These are phyloP conservation scores for Dermolepida albohirtum DNA, from an alignment of 2,888 invertebrate genomes.

Conservation along the genomic window DNA sequence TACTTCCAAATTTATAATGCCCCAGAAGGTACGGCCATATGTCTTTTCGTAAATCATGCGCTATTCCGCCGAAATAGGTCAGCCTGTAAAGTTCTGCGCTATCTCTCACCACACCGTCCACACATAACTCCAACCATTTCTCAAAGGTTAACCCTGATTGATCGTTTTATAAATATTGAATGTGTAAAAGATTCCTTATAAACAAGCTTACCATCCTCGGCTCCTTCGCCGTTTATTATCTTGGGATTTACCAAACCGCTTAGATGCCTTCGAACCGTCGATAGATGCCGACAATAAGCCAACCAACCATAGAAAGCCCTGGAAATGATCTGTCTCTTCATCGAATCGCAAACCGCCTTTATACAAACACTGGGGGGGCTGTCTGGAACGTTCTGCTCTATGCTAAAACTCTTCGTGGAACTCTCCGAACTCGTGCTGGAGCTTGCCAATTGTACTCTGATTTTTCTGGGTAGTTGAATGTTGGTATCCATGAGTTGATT, in stretches of 20 bases:
- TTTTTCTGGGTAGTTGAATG: constrained; percentile 60
- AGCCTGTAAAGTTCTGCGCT: constrained; percentile 82
- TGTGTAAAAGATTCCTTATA: background rate
- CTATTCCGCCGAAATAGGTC: constrained; percentile 90
- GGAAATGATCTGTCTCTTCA: constrained; percentile 94
- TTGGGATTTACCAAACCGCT: constrained; percentile 86
- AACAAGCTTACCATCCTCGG: constrained; percentile 67
- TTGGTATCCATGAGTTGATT: constrained; percentile 75
- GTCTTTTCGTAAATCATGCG: constrained; percentile 79
- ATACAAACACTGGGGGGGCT: constrained; percentile 63
- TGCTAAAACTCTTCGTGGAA: constrained; percentile 67
- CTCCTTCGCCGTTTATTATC: constrained; percentile 75
- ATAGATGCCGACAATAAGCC: constrained; percentile 92
- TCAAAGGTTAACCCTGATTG: constrained; percentile 76
- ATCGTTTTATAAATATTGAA: background rate
- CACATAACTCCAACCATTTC: constrained; percentile 77
- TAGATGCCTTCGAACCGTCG: constrained; percentile 92
- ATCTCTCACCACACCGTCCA: constrained; percentile 73
- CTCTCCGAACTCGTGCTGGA: constrained; percentile 79
- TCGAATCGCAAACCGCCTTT: constrained; percentile 87
- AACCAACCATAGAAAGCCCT: constrained; percentile 97
- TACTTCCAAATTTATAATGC: constrained; percentile 85
- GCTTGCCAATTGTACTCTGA: constrained; percentile 69
- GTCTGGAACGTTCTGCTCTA: constrained; percentile 66
- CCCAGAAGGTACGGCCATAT: constrained; percentile 92